Evolutionary conservation across 2,113 vertebrate genomes (phyloP), one percentile per base, ranked within the genome.

Genomic region (Axis porcinus): DNA sequence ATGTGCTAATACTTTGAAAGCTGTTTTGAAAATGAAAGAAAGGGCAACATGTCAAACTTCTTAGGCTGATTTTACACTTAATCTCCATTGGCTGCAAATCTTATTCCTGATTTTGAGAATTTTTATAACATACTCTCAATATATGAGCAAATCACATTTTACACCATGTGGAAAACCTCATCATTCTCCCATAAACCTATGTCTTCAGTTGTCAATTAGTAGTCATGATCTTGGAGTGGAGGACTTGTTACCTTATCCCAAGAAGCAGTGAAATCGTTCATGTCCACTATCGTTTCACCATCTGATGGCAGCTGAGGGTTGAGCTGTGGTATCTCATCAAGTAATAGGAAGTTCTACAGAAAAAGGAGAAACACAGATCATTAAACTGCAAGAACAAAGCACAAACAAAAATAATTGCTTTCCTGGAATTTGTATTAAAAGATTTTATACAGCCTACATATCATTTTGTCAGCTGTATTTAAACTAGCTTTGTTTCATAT

Each of bases 191-290:
- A 10, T 10, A 47, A 47, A 47, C 45, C 27, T 30, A 19, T 21
- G 2, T 64, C 62, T 62, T n/a, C 62, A 67, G 54, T 0, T 16
- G 2, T 55, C 40, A 7, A 43, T 43, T 11, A 14, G 52, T 23
- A 79, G n/a, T 6, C 3, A 47, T 2, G 1, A 33, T 17, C 47
- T 62, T 15, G 4, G 10, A 12, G 21, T 0, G 5, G 3, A 70
- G 17, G 36, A 7, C 28, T 3, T 33, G n/a, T 97, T 97, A 98
- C 98, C 98, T 98, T 96, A 83, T 98, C 97, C 98, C 98, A 98
- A 86, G 82, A 98, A 15, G 97, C 96, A 21, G 97, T 97, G 1
- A 97, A 85, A 30, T 98, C 85, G 1, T 97, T 88, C 45, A 98
- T 43, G 0, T 97, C 47, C 23, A 98, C 97, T 1, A 83, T 55